Base-by-base conservation (phyloP, 2,888 invertebrate species). In the Cheilosia urbana region DNA sequence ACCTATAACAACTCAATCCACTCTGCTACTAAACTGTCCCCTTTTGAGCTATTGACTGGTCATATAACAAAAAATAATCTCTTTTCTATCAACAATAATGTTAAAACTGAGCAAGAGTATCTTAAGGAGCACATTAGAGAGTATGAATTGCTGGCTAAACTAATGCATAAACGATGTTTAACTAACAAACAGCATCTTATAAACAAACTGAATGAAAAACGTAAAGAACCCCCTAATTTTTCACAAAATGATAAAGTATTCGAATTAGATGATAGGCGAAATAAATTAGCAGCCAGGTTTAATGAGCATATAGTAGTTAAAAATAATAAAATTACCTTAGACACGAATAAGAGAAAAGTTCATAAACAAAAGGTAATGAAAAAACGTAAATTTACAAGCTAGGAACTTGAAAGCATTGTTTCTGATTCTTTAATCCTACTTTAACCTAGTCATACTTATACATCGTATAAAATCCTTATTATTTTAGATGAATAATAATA, bases 181-280 rank as follows among this genome's bases (percentile, higher is more conserved):
- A 42, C 42, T 42, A 42, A 42, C 42, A 42, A 42, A 42, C 42
- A 42, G 42, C 15, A 49, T 19, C 49, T 49, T 19, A 49, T 49
- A 47, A 47, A 47, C 2, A 47, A 47, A 47, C 47, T 47, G 6
- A 47, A 47, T 17, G 49, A 49, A 19, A 49, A n/a, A 9, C 49
- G 49, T 9, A 19, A 19, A 49, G 7, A 19, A 17, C 19, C 49
- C n/a, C 19, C 49, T 49, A 21, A 49, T 49, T 49, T 49, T 49
- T 49, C 49, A 49, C 49, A n/a, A 49, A 49, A 49, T 11, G 49
- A 49, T 49, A 49, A 49, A 49, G 21, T 49, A 49, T 49, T 49
- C 19, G 49, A 49, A 19, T 19, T 49, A 49, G 49, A 49, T 49
- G 27, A 30, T 30, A 51, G 24, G 24, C 51, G 27, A 51, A 51